Evolutionary conservation across 2,113 vertebrate genomes (phyloP).

Genomic region (Notothenia coriiceps): DNA sequence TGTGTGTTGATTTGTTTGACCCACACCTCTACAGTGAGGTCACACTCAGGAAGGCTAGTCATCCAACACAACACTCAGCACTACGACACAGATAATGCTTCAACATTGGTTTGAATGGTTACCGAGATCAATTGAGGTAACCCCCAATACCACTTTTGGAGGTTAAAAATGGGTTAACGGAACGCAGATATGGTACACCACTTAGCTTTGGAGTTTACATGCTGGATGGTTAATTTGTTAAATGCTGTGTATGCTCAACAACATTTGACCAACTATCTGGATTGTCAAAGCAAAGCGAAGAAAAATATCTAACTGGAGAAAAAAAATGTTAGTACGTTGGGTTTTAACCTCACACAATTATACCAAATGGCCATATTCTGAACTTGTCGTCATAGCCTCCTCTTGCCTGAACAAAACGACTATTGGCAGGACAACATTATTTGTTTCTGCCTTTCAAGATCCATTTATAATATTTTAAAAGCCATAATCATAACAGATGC

Average conservation of each 20-base stretch:
- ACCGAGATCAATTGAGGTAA: background rate
- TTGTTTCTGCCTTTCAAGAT: background rate
- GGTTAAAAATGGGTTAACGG: background rate
- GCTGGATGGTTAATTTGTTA: too few relatives aligned
- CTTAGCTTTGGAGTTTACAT: background rate
- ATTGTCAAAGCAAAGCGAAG: background rate
- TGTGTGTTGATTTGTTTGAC: conserved; percentile 36
- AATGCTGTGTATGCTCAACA: too few relatives aligned
- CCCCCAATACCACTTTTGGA: too few relatives aligned
- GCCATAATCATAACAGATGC: background rate
- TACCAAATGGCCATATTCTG: background rate
- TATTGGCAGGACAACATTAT: background rate
- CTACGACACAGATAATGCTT: background rate
- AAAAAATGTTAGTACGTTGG: too few relatives aligned
- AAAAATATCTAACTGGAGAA: background rate
- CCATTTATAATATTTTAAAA: background rate
- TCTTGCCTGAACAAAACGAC: background rate
- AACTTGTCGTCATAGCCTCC: background rate
- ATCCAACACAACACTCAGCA: background rate
- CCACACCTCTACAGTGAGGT: background rate
- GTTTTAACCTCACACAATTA: background rate
- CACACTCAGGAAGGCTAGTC: conserved; percentile 24
- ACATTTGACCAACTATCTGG: background rate
- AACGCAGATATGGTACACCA: background rate
- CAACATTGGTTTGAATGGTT: background rate